These are phyloP conservation scores for Gisinianus flammeolus DNA, from an alignment of 2,888 invertebrate genomes.

Conservation along the genomic window DNA sequence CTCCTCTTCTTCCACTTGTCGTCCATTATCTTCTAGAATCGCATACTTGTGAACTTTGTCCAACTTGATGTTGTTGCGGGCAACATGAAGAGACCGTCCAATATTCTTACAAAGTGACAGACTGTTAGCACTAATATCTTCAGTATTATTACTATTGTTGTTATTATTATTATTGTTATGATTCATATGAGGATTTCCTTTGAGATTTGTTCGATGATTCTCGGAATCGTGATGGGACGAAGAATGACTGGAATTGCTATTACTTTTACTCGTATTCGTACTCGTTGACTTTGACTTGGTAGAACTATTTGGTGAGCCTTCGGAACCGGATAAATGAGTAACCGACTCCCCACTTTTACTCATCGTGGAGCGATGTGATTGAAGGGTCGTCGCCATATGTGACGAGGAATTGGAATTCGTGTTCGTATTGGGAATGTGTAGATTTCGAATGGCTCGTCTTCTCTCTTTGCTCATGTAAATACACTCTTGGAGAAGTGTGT, in stretches of 20 bases:
- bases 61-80: constrained; percentile 26
- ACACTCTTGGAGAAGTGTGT: constrained; percentile 71
- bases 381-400: not conserved
- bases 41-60: constrained; percentile 22
- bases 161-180: constrained; percentile 10
- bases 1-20: constrained; percentile 45
- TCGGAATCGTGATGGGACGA: not conserved
- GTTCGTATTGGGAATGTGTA: constrained; percentile 62
- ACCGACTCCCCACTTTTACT: not conserved
- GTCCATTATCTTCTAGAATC: constrained; percentile 13
- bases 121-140: not conserved
- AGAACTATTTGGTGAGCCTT: constrained; percentile 37
- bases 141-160: not conserved
- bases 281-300: constrained; percentile 47
- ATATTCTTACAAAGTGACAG: constrained; percentile 7
- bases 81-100: constrained; percentile 40
- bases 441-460: constrained; percentile 66
- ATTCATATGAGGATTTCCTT: no score
- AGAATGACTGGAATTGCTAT: not conserved
- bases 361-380: not conserved
- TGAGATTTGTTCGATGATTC: not conserved
- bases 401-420: constrained; percentile 37
- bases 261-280: constrained; percentile 12
- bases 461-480: constrained; percentile 71
- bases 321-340: constrained; percentile 1